Evolutionary conservation across 2,888 invertebrate genomes (phyloP).

Genomic region (Agrilus cyanescens): DNA sequence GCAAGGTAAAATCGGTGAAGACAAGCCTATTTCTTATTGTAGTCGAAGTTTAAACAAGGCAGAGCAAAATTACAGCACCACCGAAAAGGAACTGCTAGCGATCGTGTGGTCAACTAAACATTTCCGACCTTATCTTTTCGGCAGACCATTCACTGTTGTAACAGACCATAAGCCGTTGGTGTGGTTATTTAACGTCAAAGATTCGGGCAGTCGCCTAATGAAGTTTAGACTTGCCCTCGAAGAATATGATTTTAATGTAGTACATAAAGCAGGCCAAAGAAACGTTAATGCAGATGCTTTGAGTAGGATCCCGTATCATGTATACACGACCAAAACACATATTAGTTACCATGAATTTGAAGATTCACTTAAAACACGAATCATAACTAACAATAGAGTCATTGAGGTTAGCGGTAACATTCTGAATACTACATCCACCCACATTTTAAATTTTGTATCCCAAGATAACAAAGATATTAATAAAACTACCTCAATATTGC

Average conservation of each 20-base stretch:
- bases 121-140: constrained; percentile 30
- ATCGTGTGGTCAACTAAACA: constrained; percentile 26
- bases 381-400: too few species aligned
- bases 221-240: constrained; percentile 23
- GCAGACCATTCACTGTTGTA: too few species aligned
- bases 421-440: too few species aligned
- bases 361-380: too few species aligned
- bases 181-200: constrained; percentile 24
- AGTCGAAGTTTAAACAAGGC: too few species aligned
- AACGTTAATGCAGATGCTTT: constrained; percentile 25
- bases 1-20: constrained; percentile 26
- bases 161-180: too few species aligned
- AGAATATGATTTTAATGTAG: too few species aligned
- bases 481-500: too few species aligned
- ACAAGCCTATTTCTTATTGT: too few species aligned
- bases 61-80: constrained; percentile 27
- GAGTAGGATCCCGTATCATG: constrained; percentile 9
- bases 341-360: constrained; percentile 10
- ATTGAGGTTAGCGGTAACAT: too few species aligned
- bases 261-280: constrained; percentile 18
- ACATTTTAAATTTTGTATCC: too few species aligned
- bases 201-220: constrained; percentile 21
- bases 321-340: not conserved
- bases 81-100: constrained; percentile 28
- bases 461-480: too few species aligned